phyloP scores from a whole-genome alignment of 2,888 invertebrate genomes.

The Dasypogon diadema region DNA sequence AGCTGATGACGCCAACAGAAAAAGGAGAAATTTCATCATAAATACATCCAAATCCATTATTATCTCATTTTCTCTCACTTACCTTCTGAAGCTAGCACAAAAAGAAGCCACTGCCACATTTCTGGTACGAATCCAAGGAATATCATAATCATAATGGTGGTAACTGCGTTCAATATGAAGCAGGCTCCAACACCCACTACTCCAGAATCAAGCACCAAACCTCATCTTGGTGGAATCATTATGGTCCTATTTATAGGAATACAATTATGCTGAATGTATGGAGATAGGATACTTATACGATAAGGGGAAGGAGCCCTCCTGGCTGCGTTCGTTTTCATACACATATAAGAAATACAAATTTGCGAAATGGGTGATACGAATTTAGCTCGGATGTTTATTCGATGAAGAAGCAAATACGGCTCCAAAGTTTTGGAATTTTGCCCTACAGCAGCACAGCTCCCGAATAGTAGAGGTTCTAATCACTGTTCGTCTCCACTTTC shows the following conservation, averaged over 20 bases:
- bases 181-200: background rate
- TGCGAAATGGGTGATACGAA: background rate
- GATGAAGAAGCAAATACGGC: background rate
- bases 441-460: background rate
- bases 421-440: background rate
- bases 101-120: conserved; percentile 2
- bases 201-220: background rate
- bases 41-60: conserved; percentile 37
- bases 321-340: background rate
- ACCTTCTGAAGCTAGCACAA: background rate
- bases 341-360: background rate
- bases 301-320: background rate
- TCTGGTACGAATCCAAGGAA: conserved; percentile 15
- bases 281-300: conserved; percentile 21
- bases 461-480: conserved; percentile 9
- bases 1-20: conserved; percentile 28
- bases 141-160: conserved; percentile 43
- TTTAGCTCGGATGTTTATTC: conserved; percentile 15
- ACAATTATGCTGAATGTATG: conserved; percentile 38
- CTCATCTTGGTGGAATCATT: conserved; percentile 34
- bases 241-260: conserved; percentile 39
- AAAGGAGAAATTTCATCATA: conserved; percentile 19
- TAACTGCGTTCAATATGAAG: background rate
- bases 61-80: conserved; percentile 26
- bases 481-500: background rate